Conservation (phyloP, 1,140 invertebrate genomes). For the Sycophila sp. region DNA sequence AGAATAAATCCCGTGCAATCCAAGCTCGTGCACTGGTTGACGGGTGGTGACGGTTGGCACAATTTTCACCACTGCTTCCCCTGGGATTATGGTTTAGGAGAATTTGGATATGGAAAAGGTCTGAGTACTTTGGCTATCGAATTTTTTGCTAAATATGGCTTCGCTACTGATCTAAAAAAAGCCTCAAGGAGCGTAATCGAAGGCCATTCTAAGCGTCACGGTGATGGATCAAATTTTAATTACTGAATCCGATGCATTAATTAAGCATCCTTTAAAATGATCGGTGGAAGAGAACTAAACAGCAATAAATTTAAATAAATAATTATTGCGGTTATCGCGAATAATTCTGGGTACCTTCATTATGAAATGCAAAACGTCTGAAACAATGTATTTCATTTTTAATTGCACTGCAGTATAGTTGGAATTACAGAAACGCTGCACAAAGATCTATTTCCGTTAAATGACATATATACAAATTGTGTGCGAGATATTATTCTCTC, state of each 20-base stretch:
- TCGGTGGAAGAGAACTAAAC: too few relatives aligned
- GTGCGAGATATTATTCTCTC: too few relatives aligned
- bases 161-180: conserved; percentile 85
- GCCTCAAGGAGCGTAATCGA: conserved; percentile 75
- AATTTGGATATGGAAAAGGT: conserved; percentile 77
- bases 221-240: conserved; percentile 75
- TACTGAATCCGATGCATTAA: too few relatives aligned
- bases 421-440: too few relatives aligned
- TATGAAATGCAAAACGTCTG: too few relatives aligned
- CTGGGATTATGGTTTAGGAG: conserved; percentile 86
- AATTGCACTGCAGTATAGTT: not conserved
- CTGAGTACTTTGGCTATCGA: conserved; percentile 83
- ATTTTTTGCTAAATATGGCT: conserved; percentile 79
- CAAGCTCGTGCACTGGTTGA: not conserved
- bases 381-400: not conserved
- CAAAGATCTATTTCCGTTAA: too few relatives aligned
- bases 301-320: too few relatives aligned
- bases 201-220: conserved; percentile 74
- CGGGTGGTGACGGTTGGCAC: conserved; percentile 82
- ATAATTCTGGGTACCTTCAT: too few relatives aligned
- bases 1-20: conserved; percentile 26
- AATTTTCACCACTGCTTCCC: conserved; percentile 95
- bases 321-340: too few relatives aligned
- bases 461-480: too few relatives aligned
- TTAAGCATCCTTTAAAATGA: too few relatives aligned